Conservation (phyloP, 2,113 vertebrate genomes). For the Salvelinus namaycush region DNA sequence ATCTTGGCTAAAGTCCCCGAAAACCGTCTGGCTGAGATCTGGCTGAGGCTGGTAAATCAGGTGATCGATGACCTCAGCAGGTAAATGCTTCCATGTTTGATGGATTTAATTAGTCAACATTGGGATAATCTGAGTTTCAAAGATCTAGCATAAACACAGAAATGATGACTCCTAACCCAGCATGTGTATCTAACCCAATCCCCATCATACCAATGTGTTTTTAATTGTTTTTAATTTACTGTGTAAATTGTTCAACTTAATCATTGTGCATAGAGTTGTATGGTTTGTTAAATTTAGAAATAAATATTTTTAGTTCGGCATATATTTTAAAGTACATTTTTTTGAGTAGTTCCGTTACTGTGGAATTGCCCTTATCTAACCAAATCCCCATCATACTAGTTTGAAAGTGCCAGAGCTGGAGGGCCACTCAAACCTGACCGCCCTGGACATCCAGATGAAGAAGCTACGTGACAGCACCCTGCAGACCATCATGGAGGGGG, state of each 20-base stretch:
- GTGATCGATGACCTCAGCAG: slow-evolving; percentile 83
- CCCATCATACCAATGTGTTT: too few species aligned
- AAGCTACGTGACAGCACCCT: slow-evolving; percentile 82
- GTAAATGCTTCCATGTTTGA: slow-evolving; percentile 44
- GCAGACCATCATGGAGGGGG: slow-evolving; percentile 74
- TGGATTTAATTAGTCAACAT: background rate
- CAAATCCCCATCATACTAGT: background rate
- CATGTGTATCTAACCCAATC: too few species aligned
- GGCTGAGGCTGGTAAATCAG: slow-evolving; percentile 87
- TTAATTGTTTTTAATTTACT: too few species aligned
- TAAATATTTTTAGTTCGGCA: too few species aligned
- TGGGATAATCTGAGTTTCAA: background rate
- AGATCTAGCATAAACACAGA: background rate
- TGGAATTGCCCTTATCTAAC: too few species aligned
- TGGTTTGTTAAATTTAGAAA: too few species aligned
- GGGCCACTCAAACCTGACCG: slow-evolving; percentile 84
- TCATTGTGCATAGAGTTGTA: too few species aligned
- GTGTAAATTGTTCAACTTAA: too few species aligned
- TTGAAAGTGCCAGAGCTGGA: slow-evolving; percentile 75
- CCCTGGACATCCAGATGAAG: slow-evolving; percentile 89
- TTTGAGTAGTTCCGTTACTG: too few species aligned
- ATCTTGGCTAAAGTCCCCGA: slow-evolving; percentile 82
- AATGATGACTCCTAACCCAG: background rate
- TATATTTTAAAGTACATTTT: too few species aligned
- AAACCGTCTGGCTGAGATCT: slow-evolving; percentile 76